Evolutionary conservation across 2,888 invertebrate species (phyloP).

Genomic region (Chironomus riparius): DNA sequence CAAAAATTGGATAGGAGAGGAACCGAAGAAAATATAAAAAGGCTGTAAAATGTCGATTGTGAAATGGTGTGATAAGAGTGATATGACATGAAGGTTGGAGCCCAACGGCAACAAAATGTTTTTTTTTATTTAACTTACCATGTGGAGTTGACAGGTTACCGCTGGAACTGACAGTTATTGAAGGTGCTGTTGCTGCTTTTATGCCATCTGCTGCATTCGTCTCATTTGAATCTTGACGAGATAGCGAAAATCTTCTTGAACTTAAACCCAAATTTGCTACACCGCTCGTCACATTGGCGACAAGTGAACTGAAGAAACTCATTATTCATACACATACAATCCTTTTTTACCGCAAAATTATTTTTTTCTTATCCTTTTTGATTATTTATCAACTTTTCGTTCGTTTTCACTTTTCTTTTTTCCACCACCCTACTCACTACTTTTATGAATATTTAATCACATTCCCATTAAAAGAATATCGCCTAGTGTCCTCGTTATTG

Average conservation of each 20-base stretch:
- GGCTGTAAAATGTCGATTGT: too few relatives aligned
- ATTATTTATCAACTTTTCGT: too few relatives aligned
- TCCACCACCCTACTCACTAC: too few relatives aligned
- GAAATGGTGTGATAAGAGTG: not conserved
- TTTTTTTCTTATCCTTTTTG: too few relatives aligned
- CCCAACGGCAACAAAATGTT: not conserved
- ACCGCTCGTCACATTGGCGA: slow-evolving; percentile 79
- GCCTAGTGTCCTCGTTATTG: too few relatives aligned
- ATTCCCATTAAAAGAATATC: too few relatives aligned
- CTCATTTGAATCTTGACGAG: slow-evolving; percentile 56
- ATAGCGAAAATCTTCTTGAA: slow-evolving; percentile 61
- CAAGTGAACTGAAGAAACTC: slow-evolving; percentile 79
- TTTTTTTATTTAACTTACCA: slow-evolving; percentile 32
- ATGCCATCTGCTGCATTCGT: slow-evolving; percentile 31
- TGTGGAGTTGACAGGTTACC: slow-evolving; percentile 35
- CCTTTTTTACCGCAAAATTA: too few relatives aligned
- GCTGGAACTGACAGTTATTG: slow-evolving; percentile 33
- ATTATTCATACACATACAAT: slow-evolving; percentile 40
- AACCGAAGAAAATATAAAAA: too few relatives aligned
- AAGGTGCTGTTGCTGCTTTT: slow-evolving; percentile 37
- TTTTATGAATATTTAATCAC: too few relatives aligned
- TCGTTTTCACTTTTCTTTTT: too few relatives aligned
- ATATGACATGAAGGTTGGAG: not conserved
- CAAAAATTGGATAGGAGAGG: too few relatives aligned
- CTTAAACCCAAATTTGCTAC: slow-evolving; percentile 71